Percentiles rank a stretch among this genome's conserved stretches.
Conservation (phyloP, 64 coral and sea anemone genomes). For the Cladopsammia gracilis region DNA sequence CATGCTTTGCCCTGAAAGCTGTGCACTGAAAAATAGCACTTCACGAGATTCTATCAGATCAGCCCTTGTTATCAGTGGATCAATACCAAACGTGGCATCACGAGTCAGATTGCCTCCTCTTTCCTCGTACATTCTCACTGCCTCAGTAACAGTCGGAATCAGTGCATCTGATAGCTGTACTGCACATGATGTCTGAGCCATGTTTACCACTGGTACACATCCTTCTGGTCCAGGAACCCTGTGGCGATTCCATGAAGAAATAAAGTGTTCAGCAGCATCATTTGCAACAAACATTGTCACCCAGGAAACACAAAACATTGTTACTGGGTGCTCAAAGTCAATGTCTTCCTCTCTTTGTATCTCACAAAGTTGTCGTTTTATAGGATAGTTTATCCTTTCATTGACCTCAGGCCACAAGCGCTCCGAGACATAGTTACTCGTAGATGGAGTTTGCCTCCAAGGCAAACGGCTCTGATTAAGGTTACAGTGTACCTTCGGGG, state of each 20-base stretch:
- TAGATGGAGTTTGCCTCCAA: constrained; percentile 58
- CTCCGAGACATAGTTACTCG: too few species aligned
- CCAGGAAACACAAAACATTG: constrained; percentile 56
- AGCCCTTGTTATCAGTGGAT: constrained; percentile 15
- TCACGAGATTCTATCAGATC: too few species aligned
- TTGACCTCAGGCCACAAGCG: constrained; percentile 62
- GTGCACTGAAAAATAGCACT: too few species aligned
- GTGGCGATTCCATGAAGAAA: constrained; percentile 58
- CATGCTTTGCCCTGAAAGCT: constrained; percentile 50
- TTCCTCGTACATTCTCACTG: constrained; percentile 63
- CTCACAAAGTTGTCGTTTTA: constrained; percentile 57
- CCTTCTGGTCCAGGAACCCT: constrained; percentile 45
- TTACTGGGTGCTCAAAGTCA: constrained; percentile 32
- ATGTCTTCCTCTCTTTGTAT: constrained; percentile 47
- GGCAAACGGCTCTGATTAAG: constrained; percentile 43
- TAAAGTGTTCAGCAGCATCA: constrained; percentile 39
- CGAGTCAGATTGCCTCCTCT: constrained; percentile 41
- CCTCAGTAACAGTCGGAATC: constrained; percentile 52
- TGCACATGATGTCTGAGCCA: constrained; percentile 21
- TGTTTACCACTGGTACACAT: constrained; percentile 50
- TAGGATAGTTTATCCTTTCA: constrained; percentile 35
- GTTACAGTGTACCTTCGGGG: too few species aligned
- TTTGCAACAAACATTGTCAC: too few species aligned
- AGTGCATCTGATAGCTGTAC: constrained; percentile 25
- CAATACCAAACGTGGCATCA: constrained; percentile 50